Percentiles rank a stretch among this genome's conserved stretches.
Conservation (phyloP, 2,797 vertebrate species). For the Coreius guichenoti region DNA sequence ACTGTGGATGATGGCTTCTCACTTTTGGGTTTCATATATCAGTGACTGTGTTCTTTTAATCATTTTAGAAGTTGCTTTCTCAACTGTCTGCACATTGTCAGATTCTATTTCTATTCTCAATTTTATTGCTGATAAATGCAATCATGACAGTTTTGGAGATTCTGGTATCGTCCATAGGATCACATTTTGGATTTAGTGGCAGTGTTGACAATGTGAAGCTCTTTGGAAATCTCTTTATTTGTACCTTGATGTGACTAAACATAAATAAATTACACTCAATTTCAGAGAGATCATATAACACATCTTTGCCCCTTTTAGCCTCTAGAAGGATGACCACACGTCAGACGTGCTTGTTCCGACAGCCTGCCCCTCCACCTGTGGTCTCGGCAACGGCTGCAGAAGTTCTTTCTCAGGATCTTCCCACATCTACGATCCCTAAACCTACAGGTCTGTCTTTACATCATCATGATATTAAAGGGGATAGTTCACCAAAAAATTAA, state of each 20-base stretch:
- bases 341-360: slow-evolving; percentile 75
- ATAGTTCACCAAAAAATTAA: no score
- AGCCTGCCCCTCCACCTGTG: slow-evolving; percentile 59
- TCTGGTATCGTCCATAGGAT: background rate
- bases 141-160: background rate
- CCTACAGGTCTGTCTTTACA: slow-evolving; percentile 67
- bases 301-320: slow-evolving; percentile 62
- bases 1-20: background rate
- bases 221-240: background rate
- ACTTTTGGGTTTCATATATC: background rate
- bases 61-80: background rate
- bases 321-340: slow-evolving; percentile 73
- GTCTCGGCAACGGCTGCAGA: slow-evolving; percentile 66
- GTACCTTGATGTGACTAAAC: background rate
- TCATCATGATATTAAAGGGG: background rate
- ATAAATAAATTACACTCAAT: background rate
- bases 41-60: background rate
- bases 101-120: no score
- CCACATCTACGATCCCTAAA: slow-evolving; percentile 53
- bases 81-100: background rate
- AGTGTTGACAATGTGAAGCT: background rate
- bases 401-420: slow-evolving; percentile 59
- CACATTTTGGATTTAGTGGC: background rate
- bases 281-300: background rate
- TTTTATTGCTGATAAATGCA: background rate